A percentile compares a stretch with the other conserved stretches of the same genome.
phyloP scores from a whole-genome alignment of 2,797 vertebrate genomes.

The Gouania willdenowi region DNA sequence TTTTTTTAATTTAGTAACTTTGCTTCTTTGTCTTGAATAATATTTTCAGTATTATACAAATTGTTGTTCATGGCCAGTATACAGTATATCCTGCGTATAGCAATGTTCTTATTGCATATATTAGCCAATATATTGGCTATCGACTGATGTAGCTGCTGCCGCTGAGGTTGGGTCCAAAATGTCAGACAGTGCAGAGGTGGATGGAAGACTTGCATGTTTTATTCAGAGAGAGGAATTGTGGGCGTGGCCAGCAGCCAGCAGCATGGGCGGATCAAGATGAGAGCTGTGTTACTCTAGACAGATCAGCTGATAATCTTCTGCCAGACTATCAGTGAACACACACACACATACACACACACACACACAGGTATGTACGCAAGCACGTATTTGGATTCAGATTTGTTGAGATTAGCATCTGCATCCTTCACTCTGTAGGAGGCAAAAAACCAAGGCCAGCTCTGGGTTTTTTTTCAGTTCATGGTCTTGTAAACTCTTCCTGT shows the following conservation, averaged over 20 bases:
- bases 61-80: no score
- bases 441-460: conserved; percentile 33
- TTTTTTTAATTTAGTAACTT: no score
- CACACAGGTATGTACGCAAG: conserved; percentile 16
- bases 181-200: background rate
- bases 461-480: conserved; percentile 30
- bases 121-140: no score
- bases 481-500: conserved; percentile 33
- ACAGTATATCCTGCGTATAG: no score
- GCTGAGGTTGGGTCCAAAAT: background rate
- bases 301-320: conserved; percentile 65
- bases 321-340: conserved; percentile 41
- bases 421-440: conserved; percentile 35
- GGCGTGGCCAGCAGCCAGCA: conserved; percentile 46
- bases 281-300: conserved; percentile 53
- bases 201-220: conserved; percentile 44
- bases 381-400: conserved; percentile 23
- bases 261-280: conserved; percentile 48
- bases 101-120: no score
- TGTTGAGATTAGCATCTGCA: conserved; percentile 45
- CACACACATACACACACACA: conserved; percentile 1
- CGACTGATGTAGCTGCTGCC: background rate
- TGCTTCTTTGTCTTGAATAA: no score
- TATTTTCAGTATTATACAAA: no score
- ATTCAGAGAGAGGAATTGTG: conserved; percentile 42